phyloP scores from a whole-genome alignment of 2,797 vertebrate species.

The Acrossocheilus wenchowensis region DNA sequence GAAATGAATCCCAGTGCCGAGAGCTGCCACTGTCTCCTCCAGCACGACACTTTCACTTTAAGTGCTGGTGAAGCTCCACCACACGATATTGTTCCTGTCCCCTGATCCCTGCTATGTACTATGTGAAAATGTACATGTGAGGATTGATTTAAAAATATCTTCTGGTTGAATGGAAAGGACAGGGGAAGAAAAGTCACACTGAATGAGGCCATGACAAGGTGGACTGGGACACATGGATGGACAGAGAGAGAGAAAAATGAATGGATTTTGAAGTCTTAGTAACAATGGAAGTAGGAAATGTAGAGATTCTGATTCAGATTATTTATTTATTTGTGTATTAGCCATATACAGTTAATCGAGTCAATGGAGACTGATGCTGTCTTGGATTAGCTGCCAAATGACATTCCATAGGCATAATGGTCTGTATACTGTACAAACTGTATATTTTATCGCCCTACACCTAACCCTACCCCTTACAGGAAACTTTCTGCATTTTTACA shows the following conservation, averaged over 20 bases:
- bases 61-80: constrained; percentile 30
- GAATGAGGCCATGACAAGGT: constrained; percentile 3
- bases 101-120: constrained; percentile 9
- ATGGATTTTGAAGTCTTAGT: background rate
- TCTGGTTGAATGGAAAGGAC: constrained; percentile 33
- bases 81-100: background rate
- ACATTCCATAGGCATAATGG: too few relatives aligned
- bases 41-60: constrained; percentile 32
- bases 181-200: background rate
- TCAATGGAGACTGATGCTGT: background rate
- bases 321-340: too few relatives aligned
- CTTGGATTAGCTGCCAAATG: background rate
- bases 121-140: constrained; percentile 21
- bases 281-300: background rate
- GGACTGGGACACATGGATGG: constrained; percentile 10
- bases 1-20: constrained; percentile 6
- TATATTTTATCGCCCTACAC: too few relatives aligned
- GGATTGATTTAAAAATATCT: constrained; percentile 35
- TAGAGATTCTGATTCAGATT: too few relatives aligned
- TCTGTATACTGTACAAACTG: too few relatives aligned
- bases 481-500: too few relatives aligned
- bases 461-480: too few relatives aligned
- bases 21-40: constrained; percentile 23
- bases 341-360: too few relatives aligned
- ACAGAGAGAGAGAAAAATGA: background rate